Percentiles rank a stretch among this genome's conserved stretches.
Evolutionary conservation across 2,888 invertebrate genomes (phyloP).

Genomic region (Celastrina argiolus): DNA sequence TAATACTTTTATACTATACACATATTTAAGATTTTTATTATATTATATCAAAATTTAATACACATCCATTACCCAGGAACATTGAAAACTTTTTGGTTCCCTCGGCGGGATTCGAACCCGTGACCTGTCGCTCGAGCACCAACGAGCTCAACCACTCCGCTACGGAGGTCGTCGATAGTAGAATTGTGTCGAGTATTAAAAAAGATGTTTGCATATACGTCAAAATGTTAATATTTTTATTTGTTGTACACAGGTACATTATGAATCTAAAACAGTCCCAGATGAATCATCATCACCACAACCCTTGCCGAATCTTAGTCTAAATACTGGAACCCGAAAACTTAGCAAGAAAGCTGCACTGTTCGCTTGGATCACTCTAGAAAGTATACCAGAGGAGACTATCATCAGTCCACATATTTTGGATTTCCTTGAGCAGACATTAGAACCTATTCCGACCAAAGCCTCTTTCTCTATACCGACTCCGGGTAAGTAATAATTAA

Average conservation of each 20-base stretch:
- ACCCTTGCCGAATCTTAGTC: constrained; percentile 27
- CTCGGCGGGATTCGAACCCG: too few relatives aligned
- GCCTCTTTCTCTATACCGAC: constrained; percentile 63
- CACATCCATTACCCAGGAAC: too few relatives aligned
- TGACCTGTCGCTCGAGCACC: too few relatives aligned
- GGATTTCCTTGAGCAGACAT: constrained; percentile 97
- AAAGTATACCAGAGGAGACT: constrained; percentile 98
- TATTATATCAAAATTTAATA: too few relatives aligned
- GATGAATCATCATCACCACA: constrained; percentile 78
- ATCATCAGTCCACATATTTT: constrained; percentile 97
- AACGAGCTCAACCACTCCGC: too few relatives aligned
- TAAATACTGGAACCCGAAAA: constrained; percentile 56
- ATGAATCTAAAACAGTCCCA: constrained; percentile 85
- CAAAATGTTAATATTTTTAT: not conserved
- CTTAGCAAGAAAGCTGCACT: constrained; percentile 91
- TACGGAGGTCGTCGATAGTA: too few relatives aligned
- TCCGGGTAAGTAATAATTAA: constrained; percentile 43
- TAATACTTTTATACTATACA: too few relatives aligned
- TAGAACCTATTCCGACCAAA: constrained; percentile 94
- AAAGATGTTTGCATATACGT: too few relatives aligned
- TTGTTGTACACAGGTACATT: constrained; percentile 79
- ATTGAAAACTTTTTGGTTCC: too few relatives aligned
- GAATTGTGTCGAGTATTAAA: too few relatives aligned
- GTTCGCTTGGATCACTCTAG: constrained; percentile 96
- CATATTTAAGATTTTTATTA: too few relatives aligned